A percentile compares a stretch with the other conserved stretches of the same genome.
Conservation (phyloP, 2,797 vertebrate genomes). For the Betta splendens region DNA sequence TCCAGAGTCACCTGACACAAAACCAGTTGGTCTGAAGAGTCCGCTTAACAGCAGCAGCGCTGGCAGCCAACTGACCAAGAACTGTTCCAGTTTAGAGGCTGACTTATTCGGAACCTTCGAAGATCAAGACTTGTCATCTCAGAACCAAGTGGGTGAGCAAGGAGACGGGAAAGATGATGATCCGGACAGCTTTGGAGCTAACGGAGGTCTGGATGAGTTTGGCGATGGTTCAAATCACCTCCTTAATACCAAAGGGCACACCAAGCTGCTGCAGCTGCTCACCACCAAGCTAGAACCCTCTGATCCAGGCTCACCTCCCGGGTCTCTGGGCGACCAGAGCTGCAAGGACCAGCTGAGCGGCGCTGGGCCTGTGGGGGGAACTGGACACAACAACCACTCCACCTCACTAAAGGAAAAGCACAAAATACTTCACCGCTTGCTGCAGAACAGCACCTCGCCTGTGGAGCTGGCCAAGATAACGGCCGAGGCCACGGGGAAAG, state of each 20-base stretch:
- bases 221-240: constrained; percentile 84
- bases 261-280: constrained; percentile 94
- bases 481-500: constrained; percentile 95
- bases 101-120: constrained; percentile 70
- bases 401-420: constrained; percentile 97
- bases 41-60: constrained; percentile 66
- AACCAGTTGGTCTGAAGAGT: constrained; percentile 78
- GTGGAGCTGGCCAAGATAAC: constrained; percentile 95
- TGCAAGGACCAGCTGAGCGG: constrained; percentile 86
- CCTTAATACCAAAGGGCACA: constrained; percentile 91
- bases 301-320: constrained; percentile 86
- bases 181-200: constrained; percentile 26
- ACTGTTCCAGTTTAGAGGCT: constrained; percentile 65
- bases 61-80: constrained; percentile 84
- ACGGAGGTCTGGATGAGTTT: constrained; percentile 43
- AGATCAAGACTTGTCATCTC: constrained; percentile 81
- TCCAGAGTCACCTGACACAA: constrained; percentile 87
- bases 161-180: constrained; percentile 44
- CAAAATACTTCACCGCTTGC: constrained; percentile 96
- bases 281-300: constrained; percentile 94
- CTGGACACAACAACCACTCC: constrained; percentile 80
- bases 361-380: constrained; percentile 57
- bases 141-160: constrained; percentile 69
- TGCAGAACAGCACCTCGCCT: constrained; percentile 96
- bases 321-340: constrained; percentile 73